Percentiles rank a stretch among this genome's conserved stretches.
Evolutionary conservation across 37 sponge, comb jelly and placozoan species (phyloP).

Genomic region (Sycon ciliatum): DNA sequence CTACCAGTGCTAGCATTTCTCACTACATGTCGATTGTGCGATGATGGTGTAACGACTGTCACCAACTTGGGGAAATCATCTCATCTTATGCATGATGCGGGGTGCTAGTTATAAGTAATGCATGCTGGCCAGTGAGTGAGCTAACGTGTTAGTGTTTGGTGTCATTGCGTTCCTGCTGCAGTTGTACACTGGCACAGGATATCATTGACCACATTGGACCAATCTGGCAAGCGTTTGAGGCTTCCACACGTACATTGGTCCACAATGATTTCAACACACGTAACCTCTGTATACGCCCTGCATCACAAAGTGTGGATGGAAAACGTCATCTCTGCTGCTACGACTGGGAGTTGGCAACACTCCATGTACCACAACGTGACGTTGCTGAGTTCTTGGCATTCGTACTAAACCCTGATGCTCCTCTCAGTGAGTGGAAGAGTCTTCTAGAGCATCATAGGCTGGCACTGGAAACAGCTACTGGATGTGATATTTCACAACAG

Average conservation of each 20-base stretch:
- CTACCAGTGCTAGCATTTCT: too few relatives aligned
- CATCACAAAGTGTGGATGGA: not conserved
- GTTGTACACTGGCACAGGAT: slow-evolving; percentile 10
- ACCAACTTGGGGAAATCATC: too few relatives aligned
- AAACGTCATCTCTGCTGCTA: slow-evolving; percentile 44
- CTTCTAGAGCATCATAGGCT: slow-evolving; percentile 40
- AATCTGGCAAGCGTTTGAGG: slow-evolving; percentile 16
- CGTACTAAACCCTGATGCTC: slow-evolving; percentile 22
- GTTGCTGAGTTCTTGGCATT: slow-evolving; percentile 59
- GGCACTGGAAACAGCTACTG: slow-evolving; percentile 33
- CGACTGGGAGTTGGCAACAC: slow-evolving; percentile 68
- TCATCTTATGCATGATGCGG: too few relatives aligned
- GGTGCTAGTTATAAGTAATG: too few relatives aligned
- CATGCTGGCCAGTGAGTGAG: not conserved
- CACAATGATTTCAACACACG: slow-evolving; percentile 75
- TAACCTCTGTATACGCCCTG: slow-evolving; percentile 42
- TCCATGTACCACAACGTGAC: slow-evolving; percentile 56
- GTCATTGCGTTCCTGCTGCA: not conserved
- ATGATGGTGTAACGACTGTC: too few relatives aligned
- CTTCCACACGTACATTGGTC: slow-evolving; percentile 43
- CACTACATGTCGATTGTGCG: too few relatives aligned
- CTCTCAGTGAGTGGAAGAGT: slow-evolving; percentile 16
- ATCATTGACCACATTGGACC: slow-evolving; percentile 33
- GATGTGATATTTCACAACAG: too few relatives aligned
- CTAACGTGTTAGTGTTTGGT: not conserved